phyloP scores from a whole-genome alignment of 2,888 invertebrate genomes.

The Conomelus anceps region DNA sequence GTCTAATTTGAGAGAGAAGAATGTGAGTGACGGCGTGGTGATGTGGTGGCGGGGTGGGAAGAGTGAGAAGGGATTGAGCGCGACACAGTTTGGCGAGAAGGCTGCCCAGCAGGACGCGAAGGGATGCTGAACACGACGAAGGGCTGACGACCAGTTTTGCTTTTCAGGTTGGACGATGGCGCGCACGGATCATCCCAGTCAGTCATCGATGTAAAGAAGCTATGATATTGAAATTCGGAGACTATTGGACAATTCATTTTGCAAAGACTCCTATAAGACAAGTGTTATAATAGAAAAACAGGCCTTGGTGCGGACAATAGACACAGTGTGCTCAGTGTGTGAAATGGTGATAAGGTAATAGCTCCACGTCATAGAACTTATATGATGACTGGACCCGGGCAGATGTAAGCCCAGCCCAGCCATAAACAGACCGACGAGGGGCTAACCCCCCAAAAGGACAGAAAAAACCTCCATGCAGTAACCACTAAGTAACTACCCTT shows the following conservation, averaged over 20 bases:
- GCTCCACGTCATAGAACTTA: not conserved
- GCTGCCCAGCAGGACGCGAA: not conserved
- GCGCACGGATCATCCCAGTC: not conserved
- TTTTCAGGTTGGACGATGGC: conserved; percentile 6
- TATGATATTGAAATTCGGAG: conserved; percentile 17
- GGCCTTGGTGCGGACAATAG: conserved; percentile 8
- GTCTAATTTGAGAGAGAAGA: not conserved
- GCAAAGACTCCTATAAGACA: conserved; percentile 10
- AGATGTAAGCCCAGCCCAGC: conserved; percentile 25
- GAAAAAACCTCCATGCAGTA: conserved; percentile 26
- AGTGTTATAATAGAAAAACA: conserved; percentile 1
- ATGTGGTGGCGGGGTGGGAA: not conserved
- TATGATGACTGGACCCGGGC: conserved; percentile 32
- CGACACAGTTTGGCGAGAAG: not conserved
- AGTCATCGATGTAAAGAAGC: conserved; percentile 16
- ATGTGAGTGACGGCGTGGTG: not conserved
- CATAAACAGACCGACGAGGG: conserved; percentile 12
- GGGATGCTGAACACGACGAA: too few species aligned
- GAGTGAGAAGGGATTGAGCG: not conserved
- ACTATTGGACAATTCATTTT: conserved; percentile 14
- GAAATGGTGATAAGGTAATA: conserved; percentile 17
- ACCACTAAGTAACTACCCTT: conserved; percentile 30
- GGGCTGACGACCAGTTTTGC: not conserved
- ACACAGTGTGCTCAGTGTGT: conserved; percentile 10
- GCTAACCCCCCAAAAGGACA: conserved; percentile 24